Evolutionary conservation across 2,797 vertebrate genomes (phyloP).

Genomic region (Platalea minor): DNA sequence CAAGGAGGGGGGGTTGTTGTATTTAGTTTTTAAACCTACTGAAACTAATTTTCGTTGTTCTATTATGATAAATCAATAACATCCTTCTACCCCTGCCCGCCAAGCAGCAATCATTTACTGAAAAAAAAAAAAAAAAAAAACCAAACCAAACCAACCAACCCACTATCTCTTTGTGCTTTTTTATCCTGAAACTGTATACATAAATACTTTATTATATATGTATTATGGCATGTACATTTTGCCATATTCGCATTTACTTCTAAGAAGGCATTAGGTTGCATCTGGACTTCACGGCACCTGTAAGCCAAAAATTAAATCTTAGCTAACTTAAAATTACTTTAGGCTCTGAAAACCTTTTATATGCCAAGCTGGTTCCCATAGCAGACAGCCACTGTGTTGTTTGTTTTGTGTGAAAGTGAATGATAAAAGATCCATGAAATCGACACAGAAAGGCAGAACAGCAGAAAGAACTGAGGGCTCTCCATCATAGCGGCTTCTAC

Average conservation of each 20-base stretch:
- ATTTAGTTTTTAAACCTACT: constrained; percentile 2
- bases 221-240: not conserved
- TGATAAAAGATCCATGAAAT: constrained; percentile 99
- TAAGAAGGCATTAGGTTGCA: constrained; percentile 33
- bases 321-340: constrained; percentile 80
- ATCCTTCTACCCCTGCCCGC: not conserved
- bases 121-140: not conserved
- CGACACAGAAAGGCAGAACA: constrained; percentile 97
- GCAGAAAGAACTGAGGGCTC: constrained; percentile 92
- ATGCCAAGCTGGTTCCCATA: constrained; percentile 86
- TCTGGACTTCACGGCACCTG: constrained; percentile 71
- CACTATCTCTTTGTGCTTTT: not conserved
- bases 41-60: constrained; percentile 45
- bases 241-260: not conserved
- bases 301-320: constrained; percentile 80
- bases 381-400: constrained; percentile 96
- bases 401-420: constrained; percentile 99
- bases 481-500: constrained; percentile 82
- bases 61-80: constrained; percentile 37
- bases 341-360: constrained; percentile 81
- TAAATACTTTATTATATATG: not conserved
- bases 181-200: not conserved
- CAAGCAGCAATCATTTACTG: not conserved
- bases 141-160: not conserved
- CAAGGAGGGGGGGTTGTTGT: not conserved